These are phyloP conservation scores for Physella acuta DNA, from an alignment of 1,140 invertebrate species.

Conservation along the genomic window DNA sequence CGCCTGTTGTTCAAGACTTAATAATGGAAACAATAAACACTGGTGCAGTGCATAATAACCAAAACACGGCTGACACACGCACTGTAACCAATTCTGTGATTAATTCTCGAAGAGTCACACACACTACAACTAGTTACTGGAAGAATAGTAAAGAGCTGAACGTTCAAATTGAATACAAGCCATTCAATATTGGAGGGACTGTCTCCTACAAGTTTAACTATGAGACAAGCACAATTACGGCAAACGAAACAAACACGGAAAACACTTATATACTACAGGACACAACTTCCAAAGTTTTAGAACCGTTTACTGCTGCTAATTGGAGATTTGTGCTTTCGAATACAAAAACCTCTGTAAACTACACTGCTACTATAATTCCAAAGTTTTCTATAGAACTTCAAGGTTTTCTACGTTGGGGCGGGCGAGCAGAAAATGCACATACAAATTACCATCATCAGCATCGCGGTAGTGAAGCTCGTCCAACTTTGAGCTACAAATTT, in stretches of 20 bases:
- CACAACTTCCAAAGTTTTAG: not conserved
- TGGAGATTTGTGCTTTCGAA: not conserved
- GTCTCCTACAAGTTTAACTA: not conserved
- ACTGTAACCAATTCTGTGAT: not conserved
- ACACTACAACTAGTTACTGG: not conserved
- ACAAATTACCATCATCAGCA: too few species aligned
- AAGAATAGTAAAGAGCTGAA: not conserved
- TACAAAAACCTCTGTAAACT: too few species aligned
- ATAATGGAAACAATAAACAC: not conserved
- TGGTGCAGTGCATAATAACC: not conserved
- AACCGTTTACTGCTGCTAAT: not conserved
- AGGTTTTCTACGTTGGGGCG: too few species aligned
- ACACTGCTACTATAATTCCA: too few species aligned
- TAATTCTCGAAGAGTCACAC: not conserved
- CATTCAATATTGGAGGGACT: not conserved
- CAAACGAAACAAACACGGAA: not conserved
- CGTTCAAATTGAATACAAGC: not conserved
- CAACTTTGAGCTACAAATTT: too few species aligned
- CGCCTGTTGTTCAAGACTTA: not conserved
- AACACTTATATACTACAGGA: not conserved
- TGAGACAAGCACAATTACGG: not conserved
- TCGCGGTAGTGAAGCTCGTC: too few species aligned
- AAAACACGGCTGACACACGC: not conserved
- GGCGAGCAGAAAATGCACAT: too few species aligned
- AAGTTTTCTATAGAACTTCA: too few species aligned